phyloP scores from a whole-genome alignment of 2,113 vertebrate genomes.

The Poeciliopsis turrubarensis region DNA sequence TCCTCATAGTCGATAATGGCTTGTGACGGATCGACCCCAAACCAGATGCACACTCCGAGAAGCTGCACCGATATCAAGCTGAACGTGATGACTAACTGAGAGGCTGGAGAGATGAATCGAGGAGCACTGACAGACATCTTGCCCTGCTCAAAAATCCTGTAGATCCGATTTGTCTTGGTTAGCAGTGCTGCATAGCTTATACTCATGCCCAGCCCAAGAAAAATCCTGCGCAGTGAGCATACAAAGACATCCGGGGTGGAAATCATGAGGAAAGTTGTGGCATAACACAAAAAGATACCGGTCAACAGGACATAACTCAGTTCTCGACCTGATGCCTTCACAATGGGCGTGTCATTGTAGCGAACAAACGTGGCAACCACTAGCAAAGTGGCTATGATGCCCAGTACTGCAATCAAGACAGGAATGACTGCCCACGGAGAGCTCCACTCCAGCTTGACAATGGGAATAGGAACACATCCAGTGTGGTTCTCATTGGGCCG shows the following conservation, averaged over 20 bases:
- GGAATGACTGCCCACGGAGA: constrained; percentile 94
- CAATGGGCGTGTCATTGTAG: constrained; percentile 95
- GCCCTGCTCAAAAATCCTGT: constrained; percentile 97
- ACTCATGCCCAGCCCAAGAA: constrained; percentile 95
- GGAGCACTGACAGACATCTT: constrained; percentile 93
- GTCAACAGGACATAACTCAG: constrained; percentile 95
- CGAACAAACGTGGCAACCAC: constrained; percentile 92
- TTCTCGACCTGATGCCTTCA: constrained; percentile 94
- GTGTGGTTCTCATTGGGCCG: constrained; percentile 94
- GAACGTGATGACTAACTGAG: constrained; percentile 95
- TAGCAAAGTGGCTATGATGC: constrained; percentile 91
- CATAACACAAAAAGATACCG: constrained; percentile 94
- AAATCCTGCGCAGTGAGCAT: constrained; percentile 91
- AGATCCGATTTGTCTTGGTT: constrained; percentile 98
- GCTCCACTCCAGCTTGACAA: constrained; percentile 95
- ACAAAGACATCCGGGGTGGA: constrained; percentile 87
- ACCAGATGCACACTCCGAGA: constrained; percentile 94
- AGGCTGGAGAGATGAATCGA: constrained; percentile 93
- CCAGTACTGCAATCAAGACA: constrained; percentile 89
- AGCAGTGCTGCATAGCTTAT: constrained; percentile 95
- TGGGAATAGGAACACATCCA: constrained; percentile 89
- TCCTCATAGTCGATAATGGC: constrained; percentile 96
- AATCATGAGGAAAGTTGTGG: constrained; percentile 97
- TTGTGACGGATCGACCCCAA: constrained; percentile 93
- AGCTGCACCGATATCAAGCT: constrained; percentile 96